Evolutionary conservation across 2,888 invertebrate genomes (phyloP), one percentile per base, ranked within the genome.

Genomic region (Oscheius myriophilus): DNA sequence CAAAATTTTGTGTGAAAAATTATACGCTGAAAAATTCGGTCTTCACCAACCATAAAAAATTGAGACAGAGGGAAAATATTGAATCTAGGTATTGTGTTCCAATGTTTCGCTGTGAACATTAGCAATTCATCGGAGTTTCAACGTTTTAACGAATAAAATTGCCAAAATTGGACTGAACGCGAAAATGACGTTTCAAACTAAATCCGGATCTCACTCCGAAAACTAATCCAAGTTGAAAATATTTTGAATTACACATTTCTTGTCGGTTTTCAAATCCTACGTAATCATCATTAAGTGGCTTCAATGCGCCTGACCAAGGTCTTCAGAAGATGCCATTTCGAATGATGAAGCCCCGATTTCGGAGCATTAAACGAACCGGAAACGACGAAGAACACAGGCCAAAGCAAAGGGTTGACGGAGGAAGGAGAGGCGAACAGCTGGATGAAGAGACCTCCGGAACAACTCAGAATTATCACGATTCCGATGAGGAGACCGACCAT

Each of bases 401-500:
- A 82, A 12, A 75, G 53, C 16, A 76, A 46, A 16, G 78, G 65
- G 63, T 83, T 73, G 49, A 76, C 43, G 2, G 49, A 6, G 23
- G 57, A 66, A 7, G 42, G 53, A n/a, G 63, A 33, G 11, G 70
- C 73, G 39, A 65, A 45, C 12, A 78, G 46, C 11, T 75, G 79
- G 25, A 83, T 69, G 6, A 71, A 70, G 45, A 78, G 72, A 25
- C 77, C 71, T 12, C 70, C 69, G n/a, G 67, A 26, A 23, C 72
- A 67, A 25, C 69, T 55, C 14, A 77, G 16, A n/a, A 71, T 46
- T 11, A 81, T 51, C n/a, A 68, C 58, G 11, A 83, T 16, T 7
- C 67, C 73, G 43, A 72, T 74, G 41, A 74, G 70, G 51, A 82
- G 49, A 12, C 83, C 82, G 42, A 84, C 69, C 41, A 79, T 64